These are phyloP conservation scores for Drosophila quinaria DNA, from an alignment of 2,888 invertebrate species.

Conservation along the genomic window DNA sequence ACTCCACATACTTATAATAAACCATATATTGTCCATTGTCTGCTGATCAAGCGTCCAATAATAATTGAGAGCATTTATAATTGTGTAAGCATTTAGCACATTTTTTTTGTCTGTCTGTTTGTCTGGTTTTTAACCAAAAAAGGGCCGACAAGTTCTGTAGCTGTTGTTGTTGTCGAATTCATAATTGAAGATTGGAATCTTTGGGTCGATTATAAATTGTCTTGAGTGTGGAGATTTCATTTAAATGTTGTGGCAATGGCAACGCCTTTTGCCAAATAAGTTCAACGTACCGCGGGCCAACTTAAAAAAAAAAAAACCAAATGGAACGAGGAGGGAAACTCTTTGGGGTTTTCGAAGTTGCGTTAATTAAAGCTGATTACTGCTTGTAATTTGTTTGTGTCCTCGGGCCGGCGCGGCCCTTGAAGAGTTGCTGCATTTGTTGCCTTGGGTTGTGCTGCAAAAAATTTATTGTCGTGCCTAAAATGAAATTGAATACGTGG, in stretches of 20 bases:
- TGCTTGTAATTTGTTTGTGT: slow-evolving; percentile 72
- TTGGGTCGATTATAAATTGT: slow-evolving; percentile 59
- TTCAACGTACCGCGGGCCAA: slow-evolving; percentile 61
- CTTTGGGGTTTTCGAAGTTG: slow-evolving; percentile 55
- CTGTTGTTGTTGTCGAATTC: slow-evolving; percentile 26
- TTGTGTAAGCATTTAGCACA: slow-evolving; percentile 63
- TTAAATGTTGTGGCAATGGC: slow-evolving; percentile 52
- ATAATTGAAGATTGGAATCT: slow-evolving; percentile 74
- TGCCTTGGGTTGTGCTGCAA: slow-evolving; percentile 61
- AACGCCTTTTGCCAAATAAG: slow-evolving; percentile 69
- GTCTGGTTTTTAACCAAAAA: slow-evolving; percentile 18
- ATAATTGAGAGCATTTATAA: slow-evolving; percentile 62
- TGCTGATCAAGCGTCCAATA: slow-evolving; percentile 33
- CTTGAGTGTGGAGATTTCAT: slow-evolving; percentile 58
- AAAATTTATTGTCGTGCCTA: slow-evolving; percentile 58
- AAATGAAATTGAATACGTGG: slow-evolving; percentile 58
- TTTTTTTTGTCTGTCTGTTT: slow-evolving; percentile 28
- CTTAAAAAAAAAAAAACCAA: slow-evolving; percentile 21
- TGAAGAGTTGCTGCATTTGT: slow-evolving; percentile 47
- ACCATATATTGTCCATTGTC: slow-evolving; percentile 41
- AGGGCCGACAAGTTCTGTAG: slow-evolving; percentile 22
- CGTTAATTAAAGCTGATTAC: slow-evolving; percentile 79
- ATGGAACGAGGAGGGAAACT: slow-evolving; percentile 12
- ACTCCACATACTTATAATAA: slow-evolving; percentile 46
- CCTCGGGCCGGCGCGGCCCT: slow-evolving; percentile 64